Evolutionary conservation across 2,113 vertebrate species (phyloP), one percentile per base, ranked within the genome.

Genomic region (Lucifuga dentata): DNA sequence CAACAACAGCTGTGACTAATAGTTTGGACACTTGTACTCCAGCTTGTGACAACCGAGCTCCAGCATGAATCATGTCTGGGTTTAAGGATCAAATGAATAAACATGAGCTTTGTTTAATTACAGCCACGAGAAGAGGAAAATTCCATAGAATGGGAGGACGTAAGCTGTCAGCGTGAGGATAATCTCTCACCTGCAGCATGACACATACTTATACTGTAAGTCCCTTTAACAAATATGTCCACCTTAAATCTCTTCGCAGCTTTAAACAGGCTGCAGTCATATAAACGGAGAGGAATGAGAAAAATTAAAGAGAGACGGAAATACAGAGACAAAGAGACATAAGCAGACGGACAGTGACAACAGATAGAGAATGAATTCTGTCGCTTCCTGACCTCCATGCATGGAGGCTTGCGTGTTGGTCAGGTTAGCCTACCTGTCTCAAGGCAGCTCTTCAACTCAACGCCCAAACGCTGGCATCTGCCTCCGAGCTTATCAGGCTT

Each of bases 401-500:
- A 78, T 16, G 36, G 62, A 75, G 65, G 56, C 67, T 13, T 62
- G 58, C 2, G 33, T 38, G 8, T 46, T 75, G 80, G 78, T 80
- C 21, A 24, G 73, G 63, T 79, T 77, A 81, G 86, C 83, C 80
- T 68, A 29, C 49, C 43, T 66, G 74, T 78, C 75, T 85, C 69
- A 40, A 63, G 57, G 68, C 76, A 67, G 83, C 81, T 68, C 74
- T 70, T 85, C 84, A 81, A 74, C 76, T 70, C 84, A 63, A 66
- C 32, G 75, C 72, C 80, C 76, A 64, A 65, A 86, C 52, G 78
- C 83, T 51, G 77, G 69, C 71, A 83, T 85, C 86, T 84, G 88
- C 82, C 71, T 73, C 76, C 8, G 67, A 85, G 89, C 89, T 91
- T 91, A 91, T 91, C 89, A 83, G 86, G 60, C 73, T 68, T 64